These are phyloP conservation scores for Upupa epops DNA, from an alignment of 2,113 vertebrate genomes.

Conservation along the genomic window DNA sequence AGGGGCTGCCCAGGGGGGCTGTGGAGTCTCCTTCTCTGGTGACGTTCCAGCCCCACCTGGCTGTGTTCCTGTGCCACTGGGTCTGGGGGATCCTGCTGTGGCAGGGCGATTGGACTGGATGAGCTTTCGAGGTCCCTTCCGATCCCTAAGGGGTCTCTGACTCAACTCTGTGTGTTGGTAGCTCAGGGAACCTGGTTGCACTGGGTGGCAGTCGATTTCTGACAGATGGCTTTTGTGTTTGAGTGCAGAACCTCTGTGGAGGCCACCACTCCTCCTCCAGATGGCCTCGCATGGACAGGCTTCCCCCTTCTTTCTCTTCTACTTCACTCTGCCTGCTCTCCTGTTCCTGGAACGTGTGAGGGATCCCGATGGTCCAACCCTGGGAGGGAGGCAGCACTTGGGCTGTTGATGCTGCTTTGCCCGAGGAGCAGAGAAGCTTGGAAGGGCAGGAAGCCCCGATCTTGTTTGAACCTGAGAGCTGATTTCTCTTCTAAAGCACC, in stretches of 20 bases:
- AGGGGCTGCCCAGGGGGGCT: too few relatives aligned
- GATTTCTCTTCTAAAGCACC: slow-evolving; percentile 30
- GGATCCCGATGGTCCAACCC: rapidly evolving
- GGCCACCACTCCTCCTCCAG: rapidly evolving
- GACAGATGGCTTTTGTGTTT: background rate
- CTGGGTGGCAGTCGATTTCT: background rate
- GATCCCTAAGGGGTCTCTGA: too few relatives aligned
- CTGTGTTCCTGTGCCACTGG: too few relatives aligned
- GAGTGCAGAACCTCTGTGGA: background rate
- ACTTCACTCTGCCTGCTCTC: background rate
- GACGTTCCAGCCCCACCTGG: too few relatives aligned
- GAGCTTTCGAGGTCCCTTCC: too few relatives aligned
- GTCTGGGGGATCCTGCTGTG: too few relatives aligned
- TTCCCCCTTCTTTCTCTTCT: background rate
- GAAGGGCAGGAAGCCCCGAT: background rate
- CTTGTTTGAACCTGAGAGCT: slow-evolving; percentile 23
- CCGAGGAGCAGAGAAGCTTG: background rate
- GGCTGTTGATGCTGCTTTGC: background rate
- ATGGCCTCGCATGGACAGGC: background rate
- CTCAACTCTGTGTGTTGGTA: background rate
- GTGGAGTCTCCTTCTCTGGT: too few relatives aligned
- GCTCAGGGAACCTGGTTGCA: background rate
- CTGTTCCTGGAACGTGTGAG: rapidly evolving
- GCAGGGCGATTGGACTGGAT: too few relatives aligned
- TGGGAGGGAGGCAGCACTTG: rapidly evolving